Evolutionary conservation across 2,797 vertebrate species (phyloP).

Genomic region (Fringilla coelebs): DNA sequence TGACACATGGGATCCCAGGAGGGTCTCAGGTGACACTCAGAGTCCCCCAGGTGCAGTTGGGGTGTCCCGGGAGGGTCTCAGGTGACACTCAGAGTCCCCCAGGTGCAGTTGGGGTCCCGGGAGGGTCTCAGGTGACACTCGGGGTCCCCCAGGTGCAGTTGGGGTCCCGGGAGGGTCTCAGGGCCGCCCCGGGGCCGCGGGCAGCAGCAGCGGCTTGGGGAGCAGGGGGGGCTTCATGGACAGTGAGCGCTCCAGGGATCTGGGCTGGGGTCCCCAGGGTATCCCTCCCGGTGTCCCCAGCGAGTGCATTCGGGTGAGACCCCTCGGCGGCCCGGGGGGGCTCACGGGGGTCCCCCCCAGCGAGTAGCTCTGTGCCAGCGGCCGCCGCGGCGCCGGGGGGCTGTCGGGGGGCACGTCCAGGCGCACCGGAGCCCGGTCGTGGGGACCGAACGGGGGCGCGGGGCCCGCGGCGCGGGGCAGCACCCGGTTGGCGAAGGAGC

Average conservation of each 20-base stretch:
- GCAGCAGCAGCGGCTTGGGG: background rate
- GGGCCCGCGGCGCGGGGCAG: fast-evolving
- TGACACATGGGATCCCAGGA: too few species aligned
- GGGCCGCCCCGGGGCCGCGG: background rate
- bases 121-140: too few species aligned
- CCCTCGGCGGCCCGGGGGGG: conserved; percentile 54
- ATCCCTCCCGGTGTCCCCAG: background rate
- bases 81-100: too few species aligned
- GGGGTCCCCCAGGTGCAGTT: too few species aligned
- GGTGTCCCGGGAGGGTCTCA: background rate
- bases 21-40: background rate
- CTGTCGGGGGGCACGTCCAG: conserved; percentile 25
- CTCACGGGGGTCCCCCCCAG: background rate
- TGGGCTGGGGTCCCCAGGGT: background rate
- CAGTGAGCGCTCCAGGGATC: background rate
- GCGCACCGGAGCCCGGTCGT: background rate
- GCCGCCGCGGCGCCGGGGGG: background rate
- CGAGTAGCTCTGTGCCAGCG: background rate
- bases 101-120: too few species aligned
- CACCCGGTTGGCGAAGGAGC: background rate
- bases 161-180: background rate
- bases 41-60: fast-evolving
- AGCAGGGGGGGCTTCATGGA: background rate
- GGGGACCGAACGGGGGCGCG: background rate
- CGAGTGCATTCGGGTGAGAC: conserved; percentile 68